phyloP scores from a whole-genome alignment of 1,140 invertebrate species.

The Drosophila melanica region DNA sequence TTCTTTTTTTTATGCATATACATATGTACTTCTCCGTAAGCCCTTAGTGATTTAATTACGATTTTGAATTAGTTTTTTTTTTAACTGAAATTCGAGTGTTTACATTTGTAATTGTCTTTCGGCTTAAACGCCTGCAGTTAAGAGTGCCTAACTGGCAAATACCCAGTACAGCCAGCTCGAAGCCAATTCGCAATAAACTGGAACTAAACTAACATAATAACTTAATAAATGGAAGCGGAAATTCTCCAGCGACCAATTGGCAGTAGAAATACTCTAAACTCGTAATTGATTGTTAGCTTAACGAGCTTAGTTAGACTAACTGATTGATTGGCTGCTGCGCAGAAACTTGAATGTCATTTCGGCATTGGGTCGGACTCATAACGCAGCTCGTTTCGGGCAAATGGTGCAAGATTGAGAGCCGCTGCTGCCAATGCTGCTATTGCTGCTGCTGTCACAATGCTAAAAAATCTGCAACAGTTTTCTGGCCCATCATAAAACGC shows the following conservation, averaged over 20 bases:
- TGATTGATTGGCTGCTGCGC: conserved; percentile 40
- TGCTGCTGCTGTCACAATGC: not conserved
- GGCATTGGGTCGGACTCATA: conserved; percentile 21
- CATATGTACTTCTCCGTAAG: too few relatives aligned
- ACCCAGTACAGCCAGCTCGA: not conserved
- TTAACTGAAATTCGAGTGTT: too few relatives aligned
- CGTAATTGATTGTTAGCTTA: conserved; percentile 24
- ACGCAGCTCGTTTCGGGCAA: conserved; percentile 42
- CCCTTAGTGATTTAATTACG: too few relatives aligned
- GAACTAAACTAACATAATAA: too few relatives aligned
- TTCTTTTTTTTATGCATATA: too few relatives aligned
- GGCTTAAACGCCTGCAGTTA: too few relatives aligned
- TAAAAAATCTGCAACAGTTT: conserved; percentile 52
- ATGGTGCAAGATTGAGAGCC: conserved; percentile 24
- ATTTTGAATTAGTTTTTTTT: too few relatives aligned
- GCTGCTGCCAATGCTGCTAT: not conserved
- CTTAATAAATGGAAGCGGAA: not conserved
- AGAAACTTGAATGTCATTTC: not conserved
- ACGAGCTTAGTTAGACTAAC: conserved; percentile 33
- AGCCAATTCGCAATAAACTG: too few relatives aligned
- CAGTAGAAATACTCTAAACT: not conserved
- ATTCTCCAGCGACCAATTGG: not conserved
- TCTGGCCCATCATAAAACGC: conserved; percentile 54
- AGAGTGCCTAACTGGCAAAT: not conserved
- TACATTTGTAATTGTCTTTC: too few relatives aligned